Evolutionary conservation across 2,797 vertebrate species (phyloP).

Genomic region (Thamnophis elegans): DNA sequence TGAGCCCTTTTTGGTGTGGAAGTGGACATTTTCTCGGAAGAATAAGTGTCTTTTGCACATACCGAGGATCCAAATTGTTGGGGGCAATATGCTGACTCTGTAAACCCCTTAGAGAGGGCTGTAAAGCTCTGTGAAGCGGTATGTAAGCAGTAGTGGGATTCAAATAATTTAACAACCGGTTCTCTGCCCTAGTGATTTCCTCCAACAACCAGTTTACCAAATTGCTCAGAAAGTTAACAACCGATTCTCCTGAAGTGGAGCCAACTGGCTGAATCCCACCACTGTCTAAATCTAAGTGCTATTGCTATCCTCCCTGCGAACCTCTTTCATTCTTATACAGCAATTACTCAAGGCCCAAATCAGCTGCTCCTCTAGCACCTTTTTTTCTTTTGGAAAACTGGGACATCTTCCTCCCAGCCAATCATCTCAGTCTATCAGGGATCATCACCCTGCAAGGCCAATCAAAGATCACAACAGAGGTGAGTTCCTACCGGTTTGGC

Average conservation of each 20-base stretch:
- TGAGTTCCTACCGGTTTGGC: too few species aligned
- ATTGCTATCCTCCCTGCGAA: neutral
- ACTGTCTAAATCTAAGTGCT: neutral
- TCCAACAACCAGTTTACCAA: too few species aligned
- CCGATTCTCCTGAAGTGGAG: too few species aligned
- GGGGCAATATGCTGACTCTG: neutral
- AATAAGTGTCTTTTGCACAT: neutral
- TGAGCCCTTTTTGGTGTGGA: neutral
- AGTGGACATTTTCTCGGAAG: neutral
- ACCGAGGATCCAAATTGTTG: neutral
- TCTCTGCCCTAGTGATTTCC: too few species aligned
- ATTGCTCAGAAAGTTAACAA: too few species aligned
- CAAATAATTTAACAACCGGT: too few species aligned
- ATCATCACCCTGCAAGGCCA: neutral
- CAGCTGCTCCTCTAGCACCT: neutral
- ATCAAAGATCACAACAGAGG: neutral
- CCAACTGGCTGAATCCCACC: too few species aligned
- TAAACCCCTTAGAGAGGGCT: neutral
- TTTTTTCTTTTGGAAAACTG: neutral
- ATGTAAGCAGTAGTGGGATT: neutral
- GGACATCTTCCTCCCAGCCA: neutral
- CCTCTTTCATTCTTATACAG: neutral
- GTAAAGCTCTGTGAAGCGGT: neutral
- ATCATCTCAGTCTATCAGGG: neutral
- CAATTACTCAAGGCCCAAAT: neutral